These are phyloP conservation scores for Sebastes wilsoni DNA, from an alignment of 2,797 vertebrate genomes.

Conservation along the genomic window DNA sequence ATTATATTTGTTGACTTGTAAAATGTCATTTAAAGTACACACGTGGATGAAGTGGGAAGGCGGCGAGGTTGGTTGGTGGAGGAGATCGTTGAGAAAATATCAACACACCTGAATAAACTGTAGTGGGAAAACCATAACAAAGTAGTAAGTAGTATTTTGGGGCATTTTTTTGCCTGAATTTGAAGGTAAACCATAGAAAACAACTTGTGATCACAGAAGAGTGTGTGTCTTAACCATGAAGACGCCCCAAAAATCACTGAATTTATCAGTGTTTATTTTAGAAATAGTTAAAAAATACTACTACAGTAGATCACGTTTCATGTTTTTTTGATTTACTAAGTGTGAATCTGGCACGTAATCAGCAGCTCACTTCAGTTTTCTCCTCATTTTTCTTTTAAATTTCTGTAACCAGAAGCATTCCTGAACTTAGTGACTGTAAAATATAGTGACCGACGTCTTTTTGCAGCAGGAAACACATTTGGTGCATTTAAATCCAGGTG, in stretches of 20 bases:
- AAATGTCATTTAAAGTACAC: conserved; percentile 48
- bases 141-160: neutral
- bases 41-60: conserved; percentile 5
- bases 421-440: neutral
- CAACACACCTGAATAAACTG: conserved; percentile 59
- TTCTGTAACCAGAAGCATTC: neutral
- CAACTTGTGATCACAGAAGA: neutral
- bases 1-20: conserved; percentile 34
- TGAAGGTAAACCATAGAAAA: neutral
- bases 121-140: neutral
- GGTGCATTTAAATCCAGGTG: neutral
- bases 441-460: neutral
- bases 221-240: neutral
- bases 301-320: neutral
- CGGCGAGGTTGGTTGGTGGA: neutral
- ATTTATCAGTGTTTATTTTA: neutral
- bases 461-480: neutral
- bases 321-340: neutral
- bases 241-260: neutral
- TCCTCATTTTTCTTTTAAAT: neutral
- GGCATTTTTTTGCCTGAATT: neutral
- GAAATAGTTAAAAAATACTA: neutral
- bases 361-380: neutral
- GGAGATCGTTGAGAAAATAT: conserved; percentile 1
- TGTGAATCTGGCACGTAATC: neutral